These are phyloP conservation scores for Hecatera dysodea DNA, from an alignment of 2,888 invertebrate genomes.

Conservation along the genomic window DNA sequence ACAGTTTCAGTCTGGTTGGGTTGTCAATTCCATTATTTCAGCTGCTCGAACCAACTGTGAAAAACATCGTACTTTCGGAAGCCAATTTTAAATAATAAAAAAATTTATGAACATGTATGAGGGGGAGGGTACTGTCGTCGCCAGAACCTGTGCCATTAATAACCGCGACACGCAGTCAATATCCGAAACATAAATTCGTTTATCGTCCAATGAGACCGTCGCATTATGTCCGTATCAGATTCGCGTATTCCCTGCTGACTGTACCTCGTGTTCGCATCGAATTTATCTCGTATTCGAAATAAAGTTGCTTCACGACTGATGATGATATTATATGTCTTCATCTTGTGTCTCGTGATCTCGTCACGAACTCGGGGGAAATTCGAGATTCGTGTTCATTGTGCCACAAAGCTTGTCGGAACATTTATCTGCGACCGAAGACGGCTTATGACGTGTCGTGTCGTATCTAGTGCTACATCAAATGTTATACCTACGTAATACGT, in stretches of 20 bases:
- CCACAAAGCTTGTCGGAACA: conserved; percentile 67
- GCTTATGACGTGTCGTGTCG: conserved; percentile 64
- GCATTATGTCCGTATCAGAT: conserved; percentile 68
- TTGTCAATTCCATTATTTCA: conserved; percentile 23
- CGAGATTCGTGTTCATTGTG: conserved; percentile 72
- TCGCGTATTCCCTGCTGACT: conserved; percentile 68
- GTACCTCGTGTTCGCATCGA: conserved; percentile 62
- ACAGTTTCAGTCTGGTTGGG: conserved; percentile 4
- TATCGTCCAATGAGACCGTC: conserved; percentile 69
- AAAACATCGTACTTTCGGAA: conserved; percentile 1
- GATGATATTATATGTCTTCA: conserved; percentile 71
- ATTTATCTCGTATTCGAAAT: conserved; percentile 68
- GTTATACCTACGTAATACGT: conserved; percentile 32
- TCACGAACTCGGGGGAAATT: conserved; percentile 76
- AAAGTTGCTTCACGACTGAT: conserved; percentile 68
- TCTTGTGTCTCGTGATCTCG: conserved; percentile 72
- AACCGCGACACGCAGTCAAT: conserved; percentile 68
- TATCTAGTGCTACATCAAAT: conserved; percentile 57
- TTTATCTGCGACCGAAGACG: conserved; percentile 69
- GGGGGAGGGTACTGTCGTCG: conserved; percentile 33
- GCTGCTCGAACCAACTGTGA: conserved; percentile 3
- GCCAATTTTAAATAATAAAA: conserved; percentile 31
- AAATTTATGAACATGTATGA: conserved; percentile 32
- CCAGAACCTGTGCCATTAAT: conserved; percentile 43
- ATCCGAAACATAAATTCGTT: conserved; percentile 73